Percentiles rank a stretch among this genome's conserved stretches.
phyloP scores from a whole-genome alignment of 2,888 invertebrate species.

The Adelognathus sp. region DNA sequence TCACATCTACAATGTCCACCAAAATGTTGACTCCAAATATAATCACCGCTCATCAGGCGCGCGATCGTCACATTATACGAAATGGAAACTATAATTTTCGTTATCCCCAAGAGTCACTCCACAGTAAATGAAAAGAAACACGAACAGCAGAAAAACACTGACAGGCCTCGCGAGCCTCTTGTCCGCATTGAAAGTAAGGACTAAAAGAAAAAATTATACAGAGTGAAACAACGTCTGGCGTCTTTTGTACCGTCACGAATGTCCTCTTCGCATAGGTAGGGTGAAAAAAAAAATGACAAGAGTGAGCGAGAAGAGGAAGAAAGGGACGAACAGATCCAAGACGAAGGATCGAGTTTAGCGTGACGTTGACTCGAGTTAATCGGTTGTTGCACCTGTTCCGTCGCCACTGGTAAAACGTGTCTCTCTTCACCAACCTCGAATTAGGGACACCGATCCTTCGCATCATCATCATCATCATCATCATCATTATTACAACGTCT shows the following conservation, averaged over 20 bases:
- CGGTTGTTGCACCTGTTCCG: conserved; percentile 48
- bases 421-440: conserved; percentile 46
- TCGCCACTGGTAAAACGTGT: conserved; percentile 7
- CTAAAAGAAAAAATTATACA: conserved; percentile 39
- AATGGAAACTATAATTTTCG: conserved; percentile 37
- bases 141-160: conserved; percentile 2
- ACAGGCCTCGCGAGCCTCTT: not conserved
- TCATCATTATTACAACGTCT: conserved; percentile 34
- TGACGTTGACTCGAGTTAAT: conserved; percentile 51
- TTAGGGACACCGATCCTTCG: conserved; percentile 49
- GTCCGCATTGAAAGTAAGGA: not conserved
- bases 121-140: conserved; percentile 1
- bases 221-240: conserved; percentile 39
- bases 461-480: conserved; percentile 41
- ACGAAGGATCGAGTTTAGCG: conserved; percentile 41
- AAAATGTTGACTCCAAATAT: not conserved
- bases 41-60: not conserved
- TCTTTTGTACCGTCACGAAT: conserved; percentile 13
- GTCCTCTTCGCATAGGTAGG: conserved; percentile 23
- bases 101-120: not conserved
- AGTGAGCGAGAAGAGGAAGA: not conserved
- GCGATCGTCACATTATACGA: conserved; percentile 23
- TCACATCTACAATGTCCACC: too few relatives aligned
- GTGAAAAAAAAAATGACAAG: conserved; percentile 18
- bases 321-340: conserved; percentile 6